Evolutionary conservation across 2,797 vertebrate genomes (phyloP), one percentile per base, ranked within the genome.

Genomic region (Botia kubotai): DNA sequence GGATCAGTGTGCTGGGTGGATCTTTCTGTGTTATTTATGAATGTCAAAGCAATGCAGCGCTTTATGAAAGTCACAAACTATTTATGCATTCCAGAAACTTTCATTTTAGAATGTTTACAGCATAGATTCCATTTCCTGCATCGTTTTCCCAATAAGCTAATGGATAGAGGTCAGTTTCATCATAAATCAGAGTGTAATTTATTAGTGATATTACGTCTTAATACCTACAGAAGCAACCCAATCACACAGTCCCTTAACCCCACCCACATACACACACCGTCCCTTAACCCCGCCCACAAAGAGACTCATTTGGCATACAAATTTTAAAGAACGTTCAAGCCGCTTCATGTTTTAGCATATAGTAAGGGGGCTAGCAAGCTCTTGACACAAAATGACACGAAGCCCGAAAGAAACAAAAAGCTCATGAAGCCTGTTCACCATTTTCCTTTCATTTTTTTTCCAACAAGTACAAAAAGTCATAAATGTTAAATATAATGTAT

Each of bases 1-100:
- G 91, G 87, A 90, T 89, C 88, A 88, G 85, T 72, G 83, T 68
- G 13, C 89, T 78, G 86, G 84, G 87, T 83, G 85, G 86, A 87
- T 87, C 86, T 88, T 62, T 81, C 81, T 63, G 72, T 88, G 86
- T 90, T 88, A 93, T 92, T 92, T 91, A 93, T 93, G 88, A 85
- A 89, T 88, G 86, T 88, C 85, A 87, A 86, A 39, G 68, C 83
- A 79, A 82, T 86, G 71, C 83, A 89, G 87, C 87, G 88, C 90
- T 88, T 86, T 83, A 81, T 46, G 19, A 90, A 91, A 90, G 91
- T 92, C 89, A 88, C 76, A 7, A n/a, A 75, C 86, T 87, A 79
- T 83, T 87, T 84, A 12, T 88, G 84, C 83, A 89, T 90, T 91
- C 82, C 84, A 50, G 88, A 83, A 81, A 89, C 36, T 72, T 84